Conservation (phyloP, 2,113 vertebrate genomes). For the Rhagologus leucostigma region DNA sequence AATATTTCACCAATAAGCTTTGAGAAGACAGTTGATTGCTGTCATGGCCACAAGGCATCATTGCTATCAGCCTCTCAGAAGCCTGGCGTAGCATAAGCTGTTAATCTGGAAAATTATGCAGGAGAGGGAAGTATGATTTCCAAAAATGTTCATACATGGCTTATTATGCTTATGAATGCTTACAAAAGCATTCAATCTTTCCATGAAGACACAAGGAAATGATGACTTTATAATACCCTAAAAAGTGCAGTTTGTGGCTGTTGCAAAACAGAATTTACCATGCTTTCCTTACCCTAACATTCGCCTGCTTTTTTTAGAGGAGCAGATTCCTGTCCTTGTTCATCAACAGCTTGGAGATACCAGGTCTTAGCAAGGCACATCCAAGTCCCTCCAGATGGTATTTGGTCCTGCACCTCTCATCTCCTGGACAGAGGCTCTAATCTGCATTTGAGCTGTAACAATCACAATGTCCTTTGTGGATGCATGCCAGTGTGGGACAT, state of each 20-base stretch:
- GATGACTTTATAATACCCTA: not conserved
- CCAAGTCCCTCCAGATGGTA: not conserved
- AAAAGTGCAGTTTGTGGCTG: not conserved
- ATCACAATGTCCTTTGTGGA: not conserved
- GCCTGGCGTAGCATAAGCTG: not conserved
- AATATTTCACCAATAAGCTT: slow-evolving; percentile 29
- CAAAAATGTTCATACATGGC: not conserved
- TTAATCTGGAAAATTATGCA: not conserved
- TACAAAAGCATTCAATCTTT: not conserved
- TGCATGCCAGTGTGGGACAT: not conserved
- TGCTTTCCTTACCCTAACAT: not conserved
- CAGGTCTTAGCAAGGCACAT: not conserved
- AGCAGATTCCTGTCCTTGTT: not conserved
- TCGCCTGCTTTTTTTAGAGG: not conserved
- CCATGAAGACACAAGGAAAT: not conserved
- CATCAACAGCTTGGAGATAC: not conserved
- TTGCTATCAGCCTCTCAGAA: not conserved
- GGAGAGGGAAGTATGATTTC: not conserved
- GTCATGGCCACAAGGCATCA: not conserved
- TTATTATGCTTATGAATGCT: not conserved
- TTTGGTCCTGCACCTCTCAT: not conserved
- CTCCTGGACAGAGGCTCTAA: not conserved
- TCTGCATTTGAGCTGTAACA: not conserved
- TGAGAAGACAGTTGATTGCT: not conserved
- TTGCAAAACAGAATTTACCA: not conserved